Percentiles rank a stretch among this genome's conserved stretches.
Conservation (phyloP, 2,113 vertebrate species). For the Oreochromis niloticus region DNA sequence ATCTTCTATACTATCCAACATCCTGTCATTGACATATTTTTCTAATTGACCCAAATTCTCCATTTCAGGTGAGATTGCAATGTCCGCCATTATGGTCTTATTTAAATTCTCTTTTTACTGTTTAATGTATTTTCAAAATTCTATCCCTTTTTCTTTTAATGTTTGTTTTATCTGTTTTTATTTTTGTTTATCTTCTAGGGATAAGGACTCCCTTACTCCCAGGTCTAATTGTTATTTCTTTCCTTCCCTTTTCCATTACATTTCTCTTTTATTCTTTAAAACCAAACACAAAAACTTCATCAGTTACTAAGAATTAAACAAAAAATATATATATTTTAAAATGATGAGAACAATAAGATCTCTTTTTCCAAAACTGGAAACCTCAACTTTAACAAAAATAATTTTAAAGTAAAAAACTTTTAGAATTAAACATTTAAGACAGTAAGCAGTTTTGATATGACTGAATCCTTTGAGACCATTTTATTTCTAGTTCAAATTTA, state of each 20-base stretch:
- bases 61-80: neutral
- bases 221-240: neutral
- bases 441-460: neutral
- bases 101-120: neutral
- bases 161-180: neutral
- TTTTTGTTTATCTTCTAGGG: neutral
- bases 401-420: neutral
- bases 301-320: neutral
- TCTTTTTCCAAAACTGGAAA: neutral
- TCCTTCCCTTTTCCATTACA: neutral
- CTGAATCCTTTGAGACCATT: neutral
- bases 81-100: neutral
- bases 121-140: neutral
- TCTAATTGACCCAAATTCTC: neutral
- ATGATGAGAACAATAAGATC: neutral
- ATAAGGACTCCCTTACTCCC: neutral
- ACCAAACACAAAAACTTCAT: neutral
- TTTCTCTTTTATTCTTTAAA: neutral
- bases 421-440: neutral
- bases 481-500: neutral
- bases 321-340: neutral
- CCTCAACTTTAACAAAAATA: neutral
- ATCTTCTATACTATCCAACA: neutral
- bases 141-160: neutral
- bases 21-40: neutral